phyloP scores from a whole-genome alignment of 2,888 invertebrate species.

The Protonemura montana region DNA sequence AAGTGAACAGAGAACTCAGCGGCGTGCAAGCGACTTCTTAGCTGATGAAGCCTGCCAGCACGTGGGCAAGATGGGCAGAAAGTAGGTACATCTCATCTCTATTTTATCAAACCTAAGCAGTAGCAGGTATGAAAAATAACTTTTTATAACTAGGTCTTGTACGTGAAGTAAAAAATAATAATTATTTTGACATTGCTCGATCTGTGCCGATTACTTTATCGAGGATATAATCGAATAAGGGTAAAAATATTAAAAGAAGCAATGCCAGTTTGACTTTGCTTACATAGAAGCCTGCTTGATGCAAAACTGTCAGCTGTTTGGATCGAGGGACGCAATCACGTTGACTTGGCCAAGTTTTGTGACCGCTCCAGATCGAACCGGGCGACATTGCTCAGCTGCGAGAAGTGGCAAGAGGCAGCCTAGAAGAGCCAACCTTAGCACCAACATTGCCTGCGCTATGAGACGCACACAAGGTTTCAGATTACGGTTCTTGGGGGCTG shows the following conservation, averaged over 20 bases:
- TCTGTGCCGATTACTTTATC: too few species aligned
- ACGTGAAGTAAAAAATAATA: too few species aligned
- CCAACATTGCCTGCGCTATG: not conserved
- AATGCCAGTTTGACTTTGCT: too few species aligned
- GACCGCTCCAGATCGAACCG: not conserved
- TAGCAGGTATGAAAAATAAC: too few species aligned
- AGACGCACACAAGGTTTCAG: too few species aligned
- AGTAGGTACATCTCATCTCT: too few species aligned
- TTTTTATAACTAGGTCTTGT: too few species aligned
- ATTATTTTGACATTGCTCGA: too few species aligned
- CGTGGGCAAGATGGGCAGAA: not conserved
- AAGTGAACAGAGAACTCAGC: constrained; percentile 40
- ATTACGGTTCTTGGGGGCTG: too few species aligned
- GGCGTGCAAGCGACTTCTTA: constrained; percentile 43
- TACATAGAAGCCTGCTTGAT: constrained; percentile 56
- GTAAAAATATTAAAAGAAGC: too few species aligned
- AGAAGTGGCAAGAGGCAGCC: constrained; percentile 26
- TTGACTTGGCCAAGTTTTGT: constrained; percentile 53
- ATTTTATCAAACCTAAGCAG: too few species aligned
- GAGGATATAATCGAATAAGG: too few species aligned
- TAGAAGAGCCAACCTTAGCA: constrained; percentile 1
- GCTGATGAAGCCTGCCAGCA: constrained; percentile 41
- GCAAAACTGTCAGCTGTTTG: constrained; percentile 55
- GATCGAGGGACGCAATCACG: constrained; percentile 56
- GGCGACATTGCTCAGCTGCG: constrained; percentile 54